phyloP scores from a whole-genome alignment of 2,113 vertebrate genomes.

The Hypanus sabinus region DNA sequence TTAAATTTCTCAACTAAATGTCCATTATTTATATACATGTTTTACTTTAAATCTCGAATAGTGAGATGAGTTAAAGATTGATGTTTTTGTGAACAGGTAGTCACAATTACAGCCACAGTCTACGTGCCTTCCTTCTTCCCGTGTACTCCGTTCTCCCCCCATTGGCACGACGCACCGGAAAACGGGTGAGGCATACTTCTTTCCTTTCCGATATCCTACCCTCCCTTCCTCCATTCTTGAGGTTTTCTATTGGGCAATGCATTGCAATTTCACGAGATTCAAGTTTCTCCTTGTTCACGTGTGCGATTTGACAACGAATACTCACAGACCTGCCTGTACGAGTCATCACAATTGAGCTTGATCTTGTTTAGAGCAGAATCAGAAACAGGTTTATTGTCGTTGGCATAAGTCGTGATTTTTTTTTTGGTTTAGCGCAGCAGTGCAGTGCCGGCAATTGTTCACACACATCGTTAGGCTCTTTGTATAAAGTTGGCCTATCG shows the following conservation, averaged over 20 bases:
- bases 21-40: not conserved
- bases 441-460: not conserved
- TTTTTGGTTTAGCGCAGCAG: no score
- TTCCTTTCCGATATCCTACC: not conserved
- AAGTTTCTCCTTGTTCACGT: not conserved
- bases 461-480: not conserved
- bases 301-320: not conserved
- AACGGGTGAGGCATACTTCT: conserved; percentile 40
- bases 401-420: no score
- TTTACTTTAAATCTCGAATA: not conserved
- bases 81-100: conserved; percentile 38
- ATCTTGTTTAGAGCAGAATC: not conserved
- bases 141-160: conserved; percentile 38
- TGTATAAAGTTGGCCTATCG: not conserved
- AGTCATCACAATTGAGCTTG: not conserved
- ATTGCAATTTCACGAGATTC: not conserved
- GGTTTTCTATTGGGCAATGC: not conserved
- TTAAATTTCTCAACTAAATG: not conserved
- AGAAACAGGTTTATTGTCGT: no score
- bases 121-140: conserved; percentile 46
- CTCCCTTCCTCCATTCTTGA: not conserved
- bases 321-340: not conserved
- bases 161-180: conserved; percentile 32
- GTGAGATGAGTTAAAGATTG: not conserved
- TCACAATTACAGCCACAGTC: conserved; percentile 5